Evolutionary conservation across 2,888 invertebrate genomes (phyloP).

Genomic region (Octonoba sinensis): DNA sequence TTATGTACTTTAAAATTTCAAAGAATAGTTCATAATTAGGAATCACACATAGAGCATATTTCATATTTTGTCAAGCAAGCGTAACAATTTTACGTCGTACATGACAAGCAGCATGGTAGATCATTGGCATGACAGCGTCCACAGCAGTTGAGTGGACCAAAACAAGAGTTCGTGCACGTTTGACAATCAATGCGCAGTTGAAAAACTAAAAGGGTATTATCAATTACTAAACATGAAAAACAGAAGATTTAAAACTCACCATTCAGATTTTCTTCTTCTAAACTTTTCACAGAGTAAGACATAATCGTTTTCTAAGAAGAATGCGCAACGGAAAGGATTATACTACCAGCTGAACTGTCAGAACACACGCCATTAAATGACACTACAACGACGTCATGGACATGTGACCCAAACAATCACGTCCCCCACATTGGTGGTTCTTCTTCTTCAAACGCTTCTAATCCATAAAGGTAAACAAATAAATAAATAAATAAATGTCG

Average conservation of each 20-base stretch:
- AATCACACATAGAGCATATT: too few species aligned
- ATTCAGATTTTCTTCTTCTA: conserved; percentile 52
- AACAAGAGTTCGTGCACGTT: conserved; percentile 35
- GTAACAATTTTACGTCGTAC: too few species aligned
- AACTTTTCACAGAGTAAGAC: conserved; percentile 48
- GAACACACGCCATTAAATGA: conserved; percentile 59
- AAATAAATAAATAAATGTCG: too few species aligned
- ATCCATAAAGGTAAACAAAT: too few species aligned
- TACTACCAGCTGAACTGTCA: conserved; percentile 52
- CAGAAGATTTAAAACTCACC: conserved; percentile 14
- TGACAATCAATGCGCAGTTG: conserved; percentile 42
- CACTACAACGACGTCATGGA: conserved; percentile 45
- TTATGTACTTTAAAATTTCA: too few species aligned
- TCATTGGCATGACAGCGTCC: conserved; percentile 10
- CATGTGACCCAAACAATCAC: conserved; percentile 56
- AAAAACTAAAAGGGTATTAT: neutral
- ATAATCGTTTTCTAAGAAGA: conserved; percentile 17
- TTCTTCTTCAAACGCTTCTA: conserved; percentile 18
- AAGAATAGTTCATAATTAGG: too few species aligned
- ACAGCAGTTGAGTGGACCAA: conserved; percentile 22
- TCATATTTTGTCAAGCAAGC: too few species aligned
- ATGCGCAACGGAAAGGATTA: neutral
- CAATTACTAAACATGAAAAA: neutral
- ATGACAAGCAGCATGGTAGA: too few species aligned
- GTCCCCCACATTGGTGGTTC: conserved; percentile 13